Evolutionary conservation across 2,113 vertebrate genomes (phyloP), one percentile per base, ranked within the genome.

Genomic region (Acinonyx jubatus): DNA sequence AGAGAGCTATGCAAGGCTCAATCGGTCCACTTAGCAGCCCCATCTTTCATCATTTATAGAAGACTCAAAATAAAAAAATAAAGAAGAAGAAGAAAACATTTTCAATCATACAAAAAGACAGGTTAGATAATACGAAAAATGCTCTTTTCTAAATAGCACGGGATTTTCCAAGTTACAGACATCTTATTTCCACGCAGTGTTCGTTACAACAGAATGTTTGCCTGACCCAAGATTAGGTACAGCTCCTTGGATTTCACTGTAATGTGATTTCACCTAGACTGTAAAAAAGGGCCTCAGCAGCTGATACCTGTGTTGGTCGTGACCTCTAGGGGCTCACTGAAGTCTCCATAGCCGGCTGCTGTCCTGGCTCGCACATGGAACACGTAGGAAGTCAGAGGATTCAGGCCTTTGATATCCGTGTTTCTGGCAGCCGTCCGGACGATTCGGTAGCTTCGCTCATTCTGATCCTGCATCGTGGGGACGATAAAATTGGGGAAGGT

Each of bases 301-400:
- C 45, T 68, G 0, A 98, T 98, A 99, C 99, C 99, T 85, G 99
- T 99, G 98, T 99, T 99, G 15, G 99, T 99, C 95, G 99, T 99
- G 98, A 99, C 99, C 98, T 99, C 99, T 79, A 99, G 99, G 0
- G 99, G 99, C 8, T 99, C 99, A 2, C 99, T 99, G 98, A 99
- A 99, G 73, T 99, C 99, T 3, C 99, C 99, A 0, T 99, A 99
- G 15, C 99, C 99, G 0, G 99, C 99, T 0, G 99, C 99, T 0
- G 99, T 99, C 92, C 99, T 99, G 78, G 99, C 99, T 4, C 99
- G 98, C 92, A 99, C 99, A 0, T 99, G 99, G 98, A 99, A 99
- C 23, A 99, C 99, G 7, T 99, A 99, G 4, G 99, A 99, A 57
- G 99, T 99, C 78, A 99, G 98, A 0, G 99, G 99, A 90, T 99